Percentiles rank a stretch among this genome's conserved stretches.
Evolutionary conservation across 2,797 vertebrate genomes (phyloP).

Genomic region (Acipenser oxyrinchus): DNA sequence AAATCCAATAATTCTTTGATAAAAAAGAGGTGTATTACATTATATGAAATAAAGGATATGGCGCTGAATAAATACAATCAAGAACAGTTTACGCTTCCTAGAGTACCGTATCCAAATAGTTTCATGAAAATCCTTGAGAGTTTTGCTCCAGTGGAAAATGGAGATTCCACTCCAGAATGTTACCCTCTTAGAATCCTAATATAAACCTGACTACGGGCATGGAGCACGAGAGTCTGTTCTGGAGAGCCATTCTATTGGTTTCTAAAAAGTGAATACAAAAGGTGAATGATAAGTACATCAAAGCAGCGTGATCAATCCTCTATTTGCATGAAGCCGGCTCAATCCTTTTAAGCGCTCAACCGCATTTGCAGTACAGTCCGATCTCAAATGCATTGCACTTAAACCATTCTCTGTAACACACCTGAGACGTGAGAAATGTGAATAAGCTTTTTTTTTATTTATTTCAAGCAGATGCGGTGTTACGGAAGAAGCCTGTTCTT

Average conservation of each 20-base stretch:
- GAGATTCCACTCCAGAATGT: background rate
- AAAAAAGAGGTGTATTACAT: slow-evolving; percentile 79
- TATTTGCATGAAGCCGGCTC: background rate
- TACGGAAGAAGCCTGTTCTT: too few species aligned
- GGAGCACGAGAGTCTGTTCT: too few species aligned
- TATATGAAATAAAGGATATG: slow-evolving; percentile 76
- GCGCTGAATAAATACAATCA: slow-evolving; percentile 78
- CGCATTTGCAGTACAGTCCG: background rate
- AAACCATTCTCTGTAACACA: background rate
- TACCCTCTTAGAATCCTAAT: too few species aligned
- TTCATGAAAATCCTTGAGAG: slow-evolving; percentile 43
- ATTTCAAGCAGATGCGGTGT: too few species aligned
- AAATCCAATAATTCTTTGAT: slow-evolving; percentile 96
- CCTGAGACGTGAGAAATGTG: too few species aligned
- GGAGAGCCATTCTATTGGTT: background rate
- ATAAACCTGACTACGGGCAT: too few species aligned
- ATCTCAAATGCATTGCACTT: background rate
- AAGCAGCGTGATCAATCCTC: background rate
- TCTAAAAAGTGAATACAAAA: slow-evolving; percentile 17
- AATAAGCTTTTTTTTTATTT: too few species aligned
- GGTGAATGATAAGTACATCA: slow-evolving; percentile 18
- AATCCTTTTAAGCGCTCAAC: background rate
- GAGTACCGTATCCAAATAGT: slow-evolving; percentile 51
- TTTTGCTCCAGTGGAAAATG: background rate
- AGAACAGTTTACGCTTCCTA: slow-evolving; percentile 44